Evolutionary conservation across 1,140 invertebrate genomes (phyloP).

Genomic region (Cydia splendana): DNA sequence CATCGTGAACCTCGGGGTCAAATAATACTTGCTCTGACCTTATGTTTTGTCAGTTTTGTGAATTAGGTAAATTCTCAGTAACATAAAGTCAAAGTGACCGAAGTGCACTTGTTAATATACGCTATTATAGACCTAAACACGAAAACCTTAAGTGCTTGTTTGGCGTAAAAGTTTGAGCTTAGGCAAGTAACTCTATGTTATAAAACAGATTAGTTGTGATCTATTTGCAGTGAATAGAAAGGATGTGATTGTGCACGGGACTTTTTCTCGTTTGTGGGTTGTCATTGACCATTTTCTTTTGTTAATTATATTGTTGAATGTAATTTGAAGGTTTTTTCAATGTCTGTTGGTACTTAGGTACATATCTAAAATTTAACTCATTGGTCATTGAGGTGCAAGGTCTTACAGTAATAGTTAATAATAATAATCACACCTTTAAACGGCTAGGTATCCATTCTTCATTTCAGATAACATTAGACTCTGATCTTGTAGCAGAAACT

Average conservation of each 20-base stretch:
- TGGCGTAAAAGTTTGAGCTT: not conserved
- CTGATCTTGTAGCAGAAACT: too few species aligned
- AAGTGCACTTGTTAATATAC: not conserved
- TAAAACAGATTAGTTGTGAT: not conserved
- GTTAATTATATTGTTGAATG: not conserved
- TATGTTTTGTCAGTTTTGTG: not conserved
- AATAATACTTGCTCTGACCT: not conserved
- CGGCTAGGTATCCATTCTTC: too few species aligned
- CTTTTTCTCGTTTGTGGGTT: not conserved
- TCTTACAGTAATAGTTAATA: too few species aligned
- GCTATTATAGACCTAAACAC: not conserved
- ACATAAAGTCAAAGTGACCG: not conserved
- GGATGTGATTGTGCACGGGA: not conserved
- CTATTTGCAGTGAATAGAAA: conserved; percentile 9
- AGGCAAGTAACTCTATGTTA: not conserved
- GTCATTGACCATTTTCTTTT: conserved; percentile 7
- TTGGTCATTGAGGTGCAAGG: too few species aligned
- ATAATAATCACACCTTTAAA: too few species aligned
- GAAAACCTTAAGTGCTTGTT: not conserved
- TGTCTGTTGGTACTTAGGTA: not conserved
- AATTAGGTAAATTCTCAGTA: not conserved
- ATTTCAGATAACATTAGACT: too few species aligned
- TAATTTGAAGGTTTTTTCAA: not conserved
- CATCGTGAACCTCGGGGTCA: too few species aligned
- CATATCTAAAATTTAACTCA: too few species aligned